A percentile compares a stretch with the other conserved stretches of the same genome.
These are phyloP conservation scores for Sebastes itinus DNA, from an alignment of 2,797 vertebrate genomes.

Conservation along the genomic window DNA sequence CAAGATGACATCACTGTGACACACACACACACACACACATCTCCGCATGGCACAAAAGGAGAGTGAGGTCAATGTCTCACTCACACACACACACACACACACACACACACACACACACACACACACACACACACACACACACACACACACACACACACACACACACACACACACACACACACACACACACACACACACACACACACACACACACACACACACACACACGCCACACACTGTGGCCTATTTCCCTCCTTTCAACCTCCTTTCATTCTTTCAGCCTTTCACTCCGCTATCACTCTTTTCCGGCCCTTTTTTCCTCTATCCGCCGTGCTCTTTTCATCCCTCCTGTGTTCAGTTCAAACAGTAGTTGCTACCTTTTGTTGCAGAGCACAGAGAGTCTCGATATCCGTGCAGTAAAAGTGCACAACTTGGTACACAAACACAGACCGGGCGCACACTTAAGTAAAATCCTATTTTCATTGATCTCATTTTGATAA, in stretches of 20 bases:
- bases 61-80: conserved; percentile 42
- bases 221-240: conserved; percentile 1
- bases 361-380: conserved; percentile 22
- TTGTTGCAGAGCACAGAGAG: neutral
- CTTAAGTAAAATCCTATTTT: conserved; percentile 45
- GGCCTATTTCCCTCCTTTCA: conserved; percentile 44
- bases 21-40: neutral
- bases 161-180: conserved; percentile 1
- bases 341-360: conserved; percentile 16
- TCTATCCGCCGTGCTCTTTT: conserved; percentile 60
- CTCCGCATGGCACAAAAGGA: conserved; percentile 19
- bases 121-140: neutral
- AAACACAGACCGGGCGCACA: neutral
- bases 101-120: neutral
- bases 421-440: neutral
- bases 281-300: conserved; percentile 20
- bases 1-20: conserved; percentile 42
- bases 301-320: conserved; percentile 25
- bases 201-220: neutral
- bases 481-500: conserved; percentile 66
- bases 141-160: neutral
- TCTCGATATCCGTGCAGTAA: neutral
- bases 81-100: neutral
- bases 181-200: neutral
- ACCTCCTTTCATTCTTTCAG: conserved; percentile 39